A percentile compares a stretch with the other conserved stretches of the same genome.
Evolutionary conservation across 2,797 vertebrate species (phyloP).

Genomic region (Pangasius mekongensis): DNA sequence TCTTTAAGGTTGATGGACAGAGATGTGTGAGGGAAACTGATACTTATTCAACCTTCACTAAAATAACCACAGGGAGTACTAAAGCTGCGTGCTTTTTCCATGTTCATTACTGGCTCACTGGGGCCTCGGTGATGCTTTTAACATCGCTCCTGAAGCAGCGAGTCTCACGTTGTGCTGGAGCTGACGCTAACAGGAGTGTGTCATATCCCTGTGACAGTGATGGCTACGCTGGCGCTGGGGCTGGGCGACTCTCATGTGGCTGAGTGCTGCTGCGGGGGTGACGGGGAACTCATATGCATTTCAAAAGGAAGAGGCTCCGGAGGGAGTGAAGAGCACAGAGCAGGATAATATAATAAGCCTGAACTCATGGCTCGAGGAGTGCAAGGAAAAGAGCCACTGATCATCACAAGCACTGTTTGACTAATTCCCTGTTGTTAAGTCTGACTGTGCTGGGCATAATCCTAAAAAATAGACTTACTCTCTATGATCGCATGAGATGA

Average conservation of each 20-base stretch:
- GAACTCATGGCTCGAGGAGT: slow-evolving; percentile 7
- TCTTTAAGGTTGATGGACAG: background rate
- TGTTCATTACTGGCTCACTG: background rate
- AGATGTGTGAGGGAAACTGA: background rate
- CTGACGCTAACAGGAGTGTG: slow-evolving; percentile 12
- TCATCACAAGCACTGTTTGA: slow-evolving; percentile 27
- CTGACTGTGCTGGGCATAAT: background rate
- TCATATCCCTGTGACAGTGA: slow-evolving; percentile 29
- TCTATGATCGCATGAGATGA: background rate
- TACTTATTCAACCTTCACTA: background rate
- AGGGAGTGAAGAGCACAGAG: slow-evolving; percentile 44
- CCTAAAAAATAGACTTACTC: slow-evolving; percentile 13
- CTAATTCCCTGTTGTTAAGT: slow-evolving; percentile 29
- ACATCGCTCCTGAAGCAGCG: background rate
- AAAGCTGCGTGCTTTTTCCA: background rate
- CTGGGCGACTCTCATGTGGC: slow-evolving; percentile 4
- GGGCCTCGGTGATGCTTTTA: background rate
- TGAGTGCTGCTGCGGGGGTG: slow-evolving; percentile 27
- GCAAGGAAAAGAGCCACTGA: slow-evolving; percentile 8
- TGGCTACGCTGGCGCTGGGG: slow-evolving; percentile 4
- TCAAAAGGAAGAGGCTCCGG: slow-evolving; percentile 62
- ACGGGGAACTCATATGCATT: slow-evolving; percentile 64
- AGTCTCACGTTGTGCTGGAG: background rate
- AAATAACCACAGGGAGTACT: background rate
- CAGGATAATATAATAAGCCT: slow-evolving; percentile 61